Percentiles rank a stretch among this genome's conserved stretches.
Conservation (phyloP, 2,113 vertebrate genomes). For the Leuciscus idus region DNA sequence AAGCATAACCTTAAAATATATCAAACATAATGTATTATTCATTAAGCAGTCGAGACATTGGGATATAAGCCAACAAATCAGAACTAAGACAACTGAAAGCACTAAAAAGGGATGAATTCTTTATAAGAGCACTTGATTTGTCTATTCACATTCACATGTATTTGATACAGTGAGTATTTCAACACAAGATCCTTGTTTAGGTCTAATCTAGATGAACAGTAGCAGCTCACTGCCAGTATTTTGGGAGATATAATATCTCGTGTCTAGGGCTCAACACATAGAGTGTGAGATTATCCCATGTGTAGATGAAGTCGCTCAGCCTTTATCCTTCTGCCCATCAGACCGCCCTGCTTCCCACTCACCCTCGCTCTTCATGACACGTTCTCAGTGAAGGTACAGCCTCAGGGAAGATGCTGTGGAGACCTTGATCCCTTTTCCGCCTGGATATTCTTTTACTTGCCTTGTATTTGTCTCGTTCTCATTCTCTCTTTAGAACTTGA, state of each 20-base stretch:
- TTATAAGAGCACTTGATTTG: not conserved
- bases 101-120: not conserved
- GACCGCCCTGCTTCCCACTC: not conserved
- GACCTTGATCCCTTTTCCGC: constrained; percentile 34
- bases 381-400: constrained; percentile 21
- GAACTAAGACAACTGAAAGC: not conserved
- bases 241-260: not conserved
- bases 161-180: not conserved
- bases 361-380: constrained; percentile 15
- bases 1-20: not conserved
- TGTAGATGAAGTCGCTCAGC: not conserved
- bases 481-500: constrained; percentile 12
- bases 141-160: not conserved
- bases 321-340: constrained; percentile 19
- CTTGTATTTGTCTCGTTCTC: not conserved
- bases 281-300: not conserved
- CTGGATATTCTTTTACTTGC: not conserved
- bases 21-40: not conserved
- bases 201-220: constrained; percentile 8
- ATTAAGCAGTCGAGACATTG: not conserved
- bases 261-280: not conserved
- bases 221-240: not conserved
- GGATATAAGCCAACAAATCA: not conserved
- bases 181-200: not conserved
- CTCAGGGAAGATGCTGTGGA: constrained; percentile 11